phyloP scores from a whole-genome alignment of 2,888 invertebrate genomes.

The Scaptomyza flava region DNA sequence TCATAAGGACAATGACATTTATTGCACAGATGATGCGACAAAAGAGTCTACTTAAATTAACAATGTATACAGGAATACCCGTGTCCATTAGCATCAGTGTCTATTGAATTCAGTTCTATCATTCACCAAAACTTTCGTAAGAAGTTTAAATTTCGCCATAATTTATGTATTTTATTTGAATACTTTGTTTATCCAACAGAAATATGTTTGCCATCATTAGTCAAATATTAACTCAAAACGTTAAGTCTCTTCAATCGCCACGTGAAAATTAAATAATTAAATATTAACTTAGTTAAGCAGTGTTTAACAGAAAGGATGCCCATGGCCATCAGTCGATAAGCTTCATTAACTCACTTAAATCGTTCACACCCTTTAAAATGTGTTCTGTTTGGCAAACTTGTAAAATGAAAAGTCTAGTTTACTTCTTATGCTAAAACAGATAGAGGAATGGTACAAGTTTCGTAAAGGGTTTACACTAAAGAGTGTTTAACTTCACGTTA shows the following conservation, averaged over 20 bases:
- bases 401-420: not conserved
- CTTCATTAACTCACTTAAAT: not conserved
- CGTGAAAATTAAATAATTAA: not conserved
- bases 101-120: no score
- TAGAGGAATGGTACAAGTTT: not conserved
- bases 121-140: no score
- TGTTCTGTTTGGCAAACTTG: not conserved
- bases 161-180: no score
- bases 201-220: not conserved
- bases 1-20: conserved; percentile 21
- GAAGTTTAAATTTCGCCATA: no score
- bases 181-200: no score
- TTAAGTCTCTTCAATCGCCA: not conserved
- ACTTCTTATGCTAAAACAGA: not conserved
- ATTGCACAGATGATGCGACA: conserved; percentile 1
- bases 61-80: not conserved
- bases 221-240: not conserved
- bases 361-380: not conserved
- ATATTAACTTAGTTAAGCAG: not conserved
- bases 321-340: not conserved
- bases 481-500: no score
- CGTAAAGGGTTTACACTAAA: not conserved
- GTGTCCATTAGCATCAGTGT: not conserved
- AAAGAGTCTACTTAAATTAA: conserved; percentile 1
- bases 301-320: not conserved